Evolutionary conservation across 2,797 vertebrate genomes (phyloP).

Genomic region (Manis javanica): DNA sequence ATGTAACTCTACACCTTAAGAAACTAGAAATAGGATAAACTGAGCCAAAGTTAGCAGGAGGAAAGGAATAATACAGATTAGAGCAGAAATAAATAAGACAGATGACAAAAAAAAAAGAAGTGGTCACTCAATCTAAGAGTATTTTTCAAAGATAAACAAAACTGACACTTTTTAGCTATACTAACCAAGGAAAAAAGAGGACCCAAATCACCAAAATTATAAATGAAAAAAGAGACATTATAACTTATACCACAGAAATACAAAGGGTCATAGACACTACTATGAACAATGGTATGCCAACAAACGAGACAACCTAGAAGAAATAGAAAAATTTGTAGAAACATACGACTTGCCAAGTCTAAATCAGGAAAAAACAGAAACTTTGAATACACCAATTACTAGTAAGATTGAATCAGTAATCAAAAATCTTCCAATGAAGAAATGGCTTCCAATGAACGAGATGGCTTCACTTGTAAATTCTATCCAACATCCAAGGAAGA

Average conservation of each 20-base stretch:
- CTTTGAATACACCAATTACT: background rate
- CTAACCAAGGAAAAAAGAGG: background rate
- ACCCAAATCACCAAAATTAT: too few relatives aligned
- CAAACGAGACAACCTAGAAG: background rate
- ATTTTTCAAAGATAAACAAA: background rate
- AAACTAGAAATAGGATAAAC: background rate
- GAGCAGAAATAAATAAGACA: background rate
- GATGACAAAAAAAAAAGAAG: background rate
- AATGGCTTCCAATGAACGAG: background rate
- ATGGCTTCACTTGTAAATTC: background rate
- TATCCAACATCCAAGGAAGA: background rate
- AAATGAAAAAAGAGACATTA: too few relatives aligned
- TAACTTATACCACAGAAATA: too few relatives aligned
- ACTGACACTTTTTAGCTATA: background rate
- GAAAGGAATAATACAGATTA: background rate
- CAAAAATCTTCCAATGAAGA: background rate
- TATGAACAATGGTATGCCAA: background rate
- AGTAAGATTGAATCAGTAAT: background rate
- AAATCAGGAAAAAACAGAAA: background rate
- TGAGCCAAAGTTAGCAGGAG: background rate
- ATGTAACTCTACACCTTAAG: background rate
- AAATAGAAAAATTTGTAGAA: background rate
- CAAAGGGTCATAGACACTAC: background rate
- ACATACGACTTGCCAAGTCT: background rate
- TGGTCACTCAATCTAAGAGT: background rate